Percentiles rank a stretch among this genome's conserved stretches.
phyloP scores from a whole-genome alignment of 1,140 invertebrate genomes.

The Sycophila sp. region DNA sequence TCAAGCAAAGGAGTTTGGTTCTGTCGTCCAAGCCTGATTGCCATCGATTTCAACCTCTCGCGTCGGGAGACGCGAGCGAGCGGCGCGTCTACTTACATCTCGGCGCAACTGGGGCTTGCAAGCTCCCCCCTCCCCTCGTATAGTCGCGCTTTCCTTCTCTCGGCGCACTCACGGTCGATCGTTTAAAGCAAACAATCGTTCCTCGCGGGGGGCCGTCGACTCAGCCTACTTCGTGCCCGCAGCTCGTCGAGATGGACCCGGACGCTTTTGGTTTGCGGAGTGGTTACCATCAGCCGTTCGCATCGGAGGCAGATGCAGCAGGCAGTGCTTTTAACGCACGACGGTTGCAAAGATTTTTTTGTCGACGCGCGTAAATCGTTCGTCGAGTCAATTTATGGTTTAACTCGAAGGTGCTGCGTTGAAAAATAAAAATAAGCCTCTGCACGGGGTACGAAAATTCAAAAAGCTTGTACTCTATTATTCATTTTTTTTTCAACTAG shows the following conservation, averaged over 20 bases:
- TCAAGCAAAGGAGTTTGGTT: constrained; percentile 28
- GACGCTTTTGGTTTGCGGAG: neutral
- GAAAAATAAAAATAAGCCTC: too few species aligned
- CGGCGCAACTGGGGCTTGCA: neutral
- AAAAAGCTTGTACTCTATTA: too few species aligned
- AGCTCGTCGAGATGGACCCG: neutral
- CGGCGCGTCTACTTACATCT: neutral
- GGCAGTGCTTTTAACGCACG: constrained; percentile 17
- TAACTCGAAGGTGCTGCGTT: too few species aligned
- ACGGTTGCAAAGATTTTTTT: neutral
- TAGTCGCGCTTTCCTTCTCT: neutral
- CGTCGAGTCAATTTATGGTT: neutral
- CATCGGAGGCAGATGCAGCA: neutral
- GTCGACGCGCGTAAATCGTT: neutral
- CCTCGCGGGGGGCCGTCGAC: neutral
- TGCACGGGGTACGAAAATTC: too few species aligned
- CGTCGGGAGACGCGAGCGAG: neutral
- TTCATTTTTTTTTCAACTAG: too few species aligned
- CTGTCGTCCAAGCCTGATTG: constrained; percentile 46
- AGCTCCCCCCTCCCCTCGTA: neutral
- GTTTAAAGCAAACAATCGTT: neutral
- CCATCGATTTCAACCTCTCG: constrained; percentile 43
- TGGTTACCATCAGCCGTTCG: constrained; percentile 14
- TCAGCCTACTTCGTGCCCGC: neutral
- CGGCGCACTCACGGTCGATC: too few species aligned